A percentile compares a stretch with the other conserved stretches of the same genome.
Evolutionary conservation across 2,888 invertebrate genomes (phyloP).

Genomic region (Pteria penguin): DNA sequence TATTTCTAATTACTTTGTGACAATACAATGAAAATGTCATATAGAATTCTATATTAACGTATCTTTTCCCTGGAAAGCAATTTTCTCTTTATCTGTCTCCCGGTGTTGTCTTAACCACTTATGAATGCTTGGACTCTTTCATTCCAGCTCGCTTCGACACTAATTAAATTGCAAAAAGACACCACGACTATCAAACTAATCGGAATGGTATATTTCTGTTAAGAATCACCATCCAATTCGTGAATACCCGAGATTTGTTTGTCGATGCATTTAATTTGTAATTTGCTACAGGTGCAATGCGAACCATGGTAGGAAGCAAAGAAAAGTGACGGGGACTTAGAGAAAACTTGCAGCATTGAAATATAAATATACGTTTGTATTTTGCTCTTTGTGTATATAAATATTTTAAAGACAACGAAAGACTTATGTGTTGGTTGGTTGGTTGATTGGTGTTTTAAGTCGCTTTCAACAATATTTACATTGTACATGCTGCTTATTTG

Average conservation of each 20-base stretch:
- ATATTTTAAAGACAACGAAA: too few relatives aligned
- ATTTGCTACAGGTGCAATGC: not conserved
- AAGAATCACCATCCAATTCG: conserved; percentile 6
- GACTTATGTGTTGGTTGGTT: too few relatives aligned
- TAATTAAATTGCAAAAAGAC: conserved; percentile 41
- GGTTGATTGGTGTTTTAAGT: too few relatives aligned
- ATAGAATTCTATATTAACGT: conserved; percentile 14
- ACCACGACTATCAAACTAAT: conserved; percentile 4
- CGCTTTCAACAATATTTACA: too few relatives aligned
- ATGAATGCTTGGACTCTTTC: conserved; percentile 19
- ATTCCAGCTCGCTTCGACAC: conserved; percentile 7
- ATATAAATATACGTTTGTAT: too few relatives aligned
- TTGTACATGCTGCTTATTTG: too few relatives aligned
- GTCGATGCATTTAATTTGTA: conserved; percentile 2
- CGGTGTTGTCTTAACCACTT: conserved; percentile 26
- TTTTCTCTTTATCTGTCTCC: conserved; percentile 2
- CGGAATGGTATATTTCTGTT: conserved; percentile 9
- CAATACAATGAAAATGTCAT: conserved; percentile 7
- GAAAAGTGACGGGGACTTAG: too few relatives aligned
- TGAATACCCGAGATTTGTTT: conserved; percentile 1
- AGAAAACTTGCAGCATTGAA: too few relatives aligned
- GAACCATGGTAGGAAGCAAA: too few relatives aligned
- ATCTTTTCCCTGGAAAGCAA: conserved; percentile 2
- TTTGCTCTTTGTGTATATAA: too few relatives aligned
- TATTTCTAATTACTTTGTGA: conserved; percentile 26